Base-by-base conservation (phyloP, 1,140 invertebrate species). In the Linepithema humile region DNA sequence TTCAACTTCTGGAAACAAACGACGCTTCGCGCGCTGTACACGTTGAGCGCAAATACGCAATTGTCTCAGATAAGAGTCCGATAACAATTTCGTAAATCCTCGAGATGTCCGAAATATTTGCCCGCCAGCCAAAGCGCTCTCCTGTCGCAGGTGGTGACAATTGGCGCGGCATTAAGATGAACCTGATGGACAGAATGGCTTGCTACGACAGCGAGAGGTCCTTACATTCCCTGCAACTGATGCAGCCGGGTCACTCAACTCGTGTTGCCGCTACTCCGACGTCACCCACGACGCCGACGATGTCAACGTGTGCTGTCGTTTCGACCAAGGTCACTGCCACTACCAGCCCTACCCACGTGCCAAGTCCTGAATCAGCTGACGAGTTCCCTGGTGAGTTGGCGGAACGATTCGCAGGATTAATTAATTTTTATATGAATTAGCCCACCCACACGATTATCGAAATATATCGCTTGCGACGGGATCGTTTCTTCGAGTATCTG, bases 161-260 rank as follows among this genome's bases (percentile, higher is more conserved):
- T 40, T 17, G 9, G 53, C 5, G 40, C 10, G 38, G 17, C 10
- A 3, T 32, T 78, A 77, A 83, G 32, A 89, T 90, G 84, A 90
- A 59, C 38, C 85, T 67, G 43, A 85, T 59, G n/a, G 78, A 83
- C 40, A 83, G 50, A 57, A 92, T 92, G 92, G 89, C 91, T n/a
- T 89, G 89, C 69, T 87, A 88, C 78, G 90, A 75, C 9, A 88
- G 78, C 26, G 90, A 91, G 38, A 84, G 72, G 40, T 89, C 88
- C 29, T 62, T 89, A 9, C 84, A 89, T 40, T 82, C 80, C 7
- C 50, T 88, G 26, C 86, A 90, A 29, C 53, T 69, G 53, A 83
- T 85, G 88, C 82, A 85, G 23, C 53, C 85, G 7, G 57, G 35
- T 35, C 75, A 77, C 20, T 80, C 64, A 70, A 69, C 64, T 75